Evolutionary conservation across 1,140 invertebrate genomes (phyloP).

Genomic region (Drosophila lacertosa): DNA sequence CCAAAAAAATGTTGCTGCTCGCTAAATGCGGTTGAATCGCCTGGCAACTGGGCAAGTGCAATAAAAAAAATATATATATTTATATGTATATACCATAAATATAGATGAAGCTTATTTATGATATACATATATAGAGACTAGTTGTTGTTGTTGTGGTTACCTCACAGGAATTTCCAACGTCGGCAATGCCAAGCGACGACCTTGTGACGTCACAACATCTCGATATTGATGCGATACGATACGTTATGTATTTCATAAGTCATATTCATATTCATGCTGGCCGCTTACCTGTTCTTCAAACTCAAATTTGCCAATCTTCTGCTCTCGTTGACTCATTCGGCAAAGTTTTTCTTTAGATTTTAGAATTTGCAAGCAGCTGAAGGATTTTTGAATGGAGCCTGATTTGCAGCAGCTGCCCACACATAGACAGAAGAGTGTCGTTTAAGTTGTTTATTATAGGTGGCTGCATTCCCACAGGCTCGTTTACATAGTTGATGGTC

Average conservation of each 20-base stretch:
- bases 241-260: constrained; percentile 1
- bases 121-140: constrained; percentile 35
- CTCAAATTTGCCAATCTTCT: constrained; percentile 38
- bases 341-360: constrained; percentile 15
- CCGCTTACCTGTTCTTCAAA: constrained; percentile 46
- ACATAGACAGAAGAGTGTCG: constrained; percentile 44
- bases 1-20: constrained; percentile 42
- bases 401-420: constrained; percentile 50
- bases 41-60: constrained; percentile 49
- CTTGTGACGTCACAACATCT: constrained; percentile 67
- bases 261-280: constrained; percentile 20
- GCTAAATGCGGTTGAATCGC: constrained; percentile 37
- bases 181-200: constrained; percentile 63
- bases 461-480: constrained; percentile 14
- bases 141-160: constrained; percentile 19
- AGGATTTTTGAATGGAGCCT: constrained; percentile 3
- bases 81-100: constrained; percentile 16
- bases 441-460: constrained; percentile 66
- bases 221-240: constrained; percentile 41
- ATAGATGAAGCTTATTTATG: constrained; percentile 32
- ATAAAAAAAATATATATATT: constrained; percentile 45
- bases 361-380: constrained; percentile 1
- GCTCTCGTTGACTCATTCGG: constrained; percentile 34
- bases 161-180: constrained; percentile 65
- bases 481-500: constrained; percentile 69